Percentiles rank a stretch among this genome's conserved stretches.
Evolutionary conservation across 2,888 invertebrate species (phyloP).

Genomic region (Lymantria monacha): DNA sequence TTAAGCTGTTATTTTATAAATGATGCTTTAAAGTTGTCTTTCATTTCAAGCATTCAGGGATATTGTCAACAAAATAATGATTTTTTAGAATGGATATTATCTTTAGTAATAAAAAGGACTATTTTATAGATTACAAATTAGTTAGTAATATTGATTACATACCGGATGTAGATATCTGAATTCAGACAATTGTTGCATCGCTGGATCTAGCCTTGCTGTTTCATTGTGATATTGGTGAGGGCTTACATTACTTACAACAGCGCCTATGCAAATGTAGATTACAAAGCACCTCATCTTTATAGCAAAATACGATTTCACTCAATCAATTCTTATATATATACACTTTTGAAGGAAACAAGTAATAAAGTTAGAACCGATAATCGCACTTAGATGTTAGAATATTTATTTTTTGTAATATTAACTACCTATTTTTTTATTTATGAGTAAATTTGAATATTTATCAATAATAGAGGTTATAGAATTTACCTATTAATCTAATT

Average conservation of each 20-base stretch:
- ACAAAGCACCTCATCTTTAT: neutral
- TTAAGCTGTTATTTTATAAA: too few relatives aligned
- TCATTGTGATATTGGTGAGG: constrained; percentile 4
- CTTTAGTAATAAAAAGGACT: neutral
- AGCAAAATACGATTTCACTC: neutral
- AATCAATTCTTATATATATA: neutral
- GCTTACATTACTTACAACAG: neutral
- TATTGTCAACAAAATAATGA: too few relatives aligned
- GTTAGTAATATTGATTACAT: neutral
- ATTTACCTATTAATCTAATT: too few relatives aligned
- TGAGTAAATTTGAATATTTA: too few relatives aligned
- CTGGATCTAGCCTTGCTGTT: constrained; percentile 2
- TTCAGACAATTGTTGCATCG: neutral
- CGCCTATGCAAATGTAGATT: neutral
- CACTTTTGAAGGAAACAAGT: neutral
- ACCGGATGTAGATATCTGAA: constrained; percentile 1
- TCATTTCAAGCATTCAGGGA: too few relatives aligned
- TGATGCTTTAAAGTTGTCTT: too few relatives aligned
- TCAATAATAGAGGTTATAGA: too few relatives aligned
- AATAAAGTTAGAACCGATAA: neutral
- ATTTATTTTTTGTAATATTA: too few relatives aligned
- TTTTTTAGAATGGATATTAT: neutral
- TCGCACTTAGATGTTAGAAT: neutral
- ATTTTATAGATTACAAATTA: neutral
- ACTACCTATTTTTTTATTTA: too few relatives aligned